Evolutionary conservation across 2,888 invertebrate species (phyloP), one percentile per base, ranked within the genome.

Genomic region (Subacronicta megacephala): DNA sequence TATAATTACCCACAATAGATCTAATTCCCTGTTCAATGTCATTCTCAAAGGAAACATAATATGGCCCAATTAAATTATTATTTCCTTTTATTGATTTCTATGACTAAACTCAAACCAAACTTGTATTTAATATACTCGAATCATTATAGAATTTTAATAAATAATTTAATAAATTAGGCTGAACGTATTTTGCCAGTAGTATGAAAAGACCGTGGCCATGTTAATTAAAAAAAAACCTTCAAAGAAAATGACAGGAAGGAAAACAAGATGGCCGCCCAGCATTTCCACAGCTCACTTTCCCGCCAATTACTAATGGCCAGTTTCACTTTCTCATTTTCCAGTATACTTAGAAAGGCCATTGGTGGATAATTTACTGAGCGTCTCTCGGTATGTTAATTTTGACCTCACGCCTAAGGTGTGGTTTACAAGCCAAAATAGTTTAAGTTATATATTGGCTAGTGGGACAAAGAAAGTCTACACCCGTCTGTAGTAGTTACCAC

Each of bases 321-420:
- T 85, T 85, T 90, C 87, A 87, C 93, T 93, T 93, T 93, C 91
- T 80, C 84, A 77, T 81, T 83, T 82, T 75, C 80, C 77, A 73
- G 60, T 54, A 67, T 72, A 78, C 73, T 63, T 71, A 76, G 68
- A 75, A 77, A 74, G 44, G 74, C 70, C 64, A 38, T 43, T 71
- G 60, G 60, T 62, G 46, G 54, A 50, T 62, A 69, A 75, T 76
- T 78, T 71, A 66, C 64, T 65, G 59, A 62, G 46, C 62, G 60
- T 77, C 62, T 72, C 74, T 67, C 50, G 66, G 73, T 77, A 82
- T 81, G 83, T 71, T 72, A 84, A 82, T 77, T 68, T 55, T 81
- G 82, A 82, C 81, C 82, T 66, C 55, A 16, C 20, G 59, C 66
- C 26, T 49, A 61, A 77, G 78, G 80, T 66, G 81, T 66, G 77